Evolutionary conservation across 2,888 invertebrate genomes (phyloP), one percentile per base, ranked within the genome.

Genomic region (Geophilus truncorum): DNA sequence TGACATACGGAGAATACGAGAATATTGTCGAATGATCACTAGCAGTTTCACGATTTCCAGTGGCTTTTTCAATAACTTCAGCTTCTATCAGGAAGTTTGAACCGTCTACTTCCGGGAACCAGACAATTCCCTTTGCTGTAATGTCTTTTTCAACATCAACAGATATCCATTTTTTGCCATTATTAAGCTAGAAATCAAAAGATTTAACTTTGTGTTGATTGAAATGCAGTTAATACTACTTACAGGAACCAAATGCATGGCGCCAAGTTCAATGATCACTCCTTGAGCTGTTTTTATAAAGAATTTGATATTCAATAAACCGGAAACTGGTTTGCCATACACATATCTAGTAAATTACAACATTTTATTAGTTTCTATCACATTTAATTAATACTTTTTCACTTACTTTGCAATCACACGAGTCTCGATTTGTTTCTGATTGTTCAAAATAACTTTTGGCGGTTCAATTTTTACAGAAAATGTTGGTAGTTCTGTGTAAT

Each of bases 21-120:
- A 78, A 78, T 3, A 78, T 40, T 10, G 78, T 21, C 5, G 36
- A 36, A n/a, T 78, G 9, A 12, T 78, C 78, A 34, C 12, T 36
- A 15, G 78, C 40, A 7, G 30, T 78, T 36, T 78, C 78, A 18
- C 25, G 25, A 15, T 78, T 32, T 7, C 78, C 78, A 4, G 78
- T 78, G 4, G 78, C 78, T 36, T 18, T 21, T 36, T 78, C 78
- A 10, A 78, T 36, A 36, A 78, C 78, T 36, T 78, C 78, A 36
- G 78, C 78, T 25, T 32, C 36, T 9, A 78, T 78, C 7, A 78
- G n/a, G 10, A 78, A 12, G 3, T 18, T n/a, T 9, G 78, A 78
- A 32, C 40, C 40, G 21, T 78, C 40, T 15, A 78, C 34, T 32
- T n/a, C 34, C 1, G 78, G 78, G 15, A 78, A 78, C 78, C 78